Evolutionary conservation across 2,888 invertebrate species (phyloP).

Genomic region (Mimumesa dahlbomi): DNA sequence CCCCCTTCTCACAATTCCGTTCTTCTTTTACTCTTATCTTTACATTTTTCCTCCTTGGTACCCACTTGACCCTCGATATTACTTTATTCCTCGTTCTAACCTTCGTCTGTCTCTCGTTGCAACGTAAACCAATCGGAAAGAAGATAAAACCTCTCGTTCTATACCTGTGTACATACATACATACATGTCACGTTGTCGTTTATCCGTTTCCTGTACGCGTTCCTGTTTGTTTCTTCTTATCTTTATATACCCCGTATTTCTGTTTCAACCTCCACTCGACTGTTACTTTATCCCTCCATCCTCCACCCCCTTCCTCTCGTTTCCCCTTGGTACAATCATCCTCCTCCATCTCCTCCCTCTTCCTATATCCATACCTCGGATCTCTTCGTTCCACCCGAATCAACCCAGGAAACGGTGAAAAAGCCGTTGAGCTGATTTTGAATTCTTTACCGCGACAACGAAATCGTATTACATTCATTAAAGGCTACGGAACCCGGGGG

Average conservation of each 20-base stretch:
- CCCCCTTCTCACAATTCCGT: background rate
- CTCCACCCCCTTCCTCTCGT: background rate
- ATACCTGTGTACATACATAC: no score
- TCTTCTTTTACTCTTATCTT: background rate
- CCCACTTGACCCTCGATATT: background rate
- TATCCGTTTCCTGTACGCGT: background rate
- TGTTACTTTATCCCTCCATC: no score
- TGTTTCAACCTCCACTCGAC: background rate
- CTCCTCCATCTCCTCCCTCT: background rate
- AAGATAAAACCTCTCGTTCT: no score
- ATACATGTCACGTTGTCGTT: no score
- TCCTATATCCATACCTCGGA: slow-evolving; percentile 3
- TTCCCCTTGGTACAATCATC: no score
- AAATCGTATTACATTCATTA: slow-evolving; percentile 57
- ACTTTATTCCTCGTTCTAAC: background rate
- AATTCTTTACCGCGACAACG: slow-evolving; percentile 48
- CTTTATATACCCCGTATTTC: background rate
- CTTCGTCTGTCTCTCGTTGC: background rate
- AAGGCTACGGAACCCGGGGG: slow-evolving; percentile 33
- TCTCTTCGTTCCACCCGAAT: background rate
- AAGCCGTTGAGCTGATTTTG: slow-evolving; percentile 52
- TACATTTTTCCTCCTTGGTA: no score
- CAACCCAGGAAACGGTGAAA: slow-evolving; percentile 19
- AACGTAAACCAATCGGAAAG: no score
- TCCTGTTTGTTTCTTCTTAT: background rate